Evolutionary conservation across 2,888 invertebrate species (phyloP), one percentile per base, ranked within the genome.

Genomic region (Tetheella fluctuosa): DNA sequence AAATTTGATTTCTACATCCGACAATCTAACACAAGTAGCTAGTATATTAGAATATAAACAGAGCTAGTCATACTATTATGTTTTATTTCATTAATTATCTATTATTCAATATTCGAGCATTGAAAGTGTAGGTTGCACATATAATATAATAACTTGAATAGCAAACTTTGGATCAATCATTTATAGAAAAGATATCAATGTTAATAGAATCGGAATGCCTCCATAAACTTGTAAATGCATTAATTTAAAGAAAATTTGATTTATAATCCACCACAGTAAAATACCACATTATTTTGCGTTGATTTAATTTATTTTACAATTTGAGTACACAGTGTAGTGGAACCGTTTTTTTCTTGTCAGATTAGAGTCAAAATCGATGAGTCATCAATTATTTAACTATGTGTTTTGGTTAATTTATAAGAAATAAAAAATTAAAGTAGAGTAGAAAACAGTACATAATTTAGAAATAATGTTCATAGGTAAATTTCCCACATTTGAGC

Each of bases 401-500:
- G 10, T 30, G 8, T 30, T 30, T 8, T 30, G 10, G 30, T 30
- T 10, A 6, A 28, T 6, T 28, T 6, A 28, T 5, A 28, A 28
- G 7, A 25, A 39, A 39, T 15, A 15, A 39, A 15, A 42, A 15
- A 1, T 17, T 15, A 25, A 28, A n/a, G 4, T 28, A 8, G 15
- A 17, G 4, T 30, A 54, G 54, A 54, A 54, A 54, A 53, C 30
- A 58, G 59, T 64, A 59, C 57, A 61, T 62, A 58, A 59, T 59
- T 62, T 62, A 59, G 23, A 64, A 37, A 54, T n/a, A n/a, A n/a
- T n/a, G 34, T 39, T 34, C 25, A 52, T 58, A 12, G 28, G 55
- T 48, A 56, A 65, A 63, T 65, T 77, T 79, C 78, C 65, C 79
- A 76, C 74, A 76, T 77, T 74, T 71, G 63, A 63, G 65, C 65